Conservation (phyloP, 2,888 invertebrate species). For the Corbicula japonica region DNA sequence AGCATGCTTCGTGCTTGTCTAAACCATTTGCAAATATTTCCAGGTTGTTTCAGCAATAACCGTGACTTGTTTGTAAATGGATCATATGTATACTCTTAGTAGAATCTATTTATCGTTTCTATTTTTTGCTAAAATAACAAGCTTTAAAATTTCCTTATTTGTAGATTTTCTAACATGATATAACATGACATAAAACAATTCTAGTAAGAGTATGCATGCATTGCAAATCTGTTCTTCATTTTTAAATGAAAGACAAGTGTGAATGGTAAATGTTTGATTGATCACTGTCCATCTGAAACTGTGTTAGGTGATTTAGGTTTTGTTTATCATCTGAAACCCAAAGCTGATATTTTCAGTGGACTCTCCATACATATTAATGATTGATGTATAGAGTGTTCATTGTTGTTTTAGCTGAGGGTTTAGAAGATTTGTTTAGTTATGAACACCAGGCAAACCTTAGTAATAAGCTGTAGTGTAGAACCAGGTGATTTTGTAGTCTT, state of each 20-base stretch:
- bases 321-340: too few species aligned
- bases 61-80: conserved; percentile 10
- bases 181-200: background rate
- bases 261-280: conserved; percentile 29
- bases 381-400: too few species aligned
- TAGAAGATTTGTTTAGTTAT: too few species aligned
- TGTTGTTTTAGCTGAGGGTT: too few species aligned
- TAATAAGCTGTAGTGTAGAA: too few species aligned
- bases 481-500: too few species aligned
- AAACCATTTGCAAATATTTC: conserved; percentile 30
- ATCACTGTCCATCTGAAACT: conserved; percentile 34
- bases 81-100: conserved; percentile 3
- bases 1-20: conserved; percentile 64
- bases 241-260: conserved; percentile 27
- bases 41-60: background rate
- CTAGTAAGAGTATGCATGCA: conserved; percentile 14
- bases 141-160: background rate
- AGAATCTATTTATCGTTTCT: background rate
- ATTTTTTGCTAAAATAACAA: background rate
- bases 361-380: too few species aligned
- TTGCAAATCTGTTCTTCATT: conserved; percentile 26
- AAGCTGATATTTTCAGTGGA: too few species aligned
- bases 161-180: background rate
- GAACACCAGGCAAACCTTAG: too few species aligned
- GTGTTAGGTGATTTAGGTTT: too few species aligned